Percentiles rank a stretch among this genome's conserved stretches.
Evolutionary conservation across 37 sponge, comb jelly and placozoan genomes (phyloP).

Genomic region (Trichoplax adhaerens): DNA sequence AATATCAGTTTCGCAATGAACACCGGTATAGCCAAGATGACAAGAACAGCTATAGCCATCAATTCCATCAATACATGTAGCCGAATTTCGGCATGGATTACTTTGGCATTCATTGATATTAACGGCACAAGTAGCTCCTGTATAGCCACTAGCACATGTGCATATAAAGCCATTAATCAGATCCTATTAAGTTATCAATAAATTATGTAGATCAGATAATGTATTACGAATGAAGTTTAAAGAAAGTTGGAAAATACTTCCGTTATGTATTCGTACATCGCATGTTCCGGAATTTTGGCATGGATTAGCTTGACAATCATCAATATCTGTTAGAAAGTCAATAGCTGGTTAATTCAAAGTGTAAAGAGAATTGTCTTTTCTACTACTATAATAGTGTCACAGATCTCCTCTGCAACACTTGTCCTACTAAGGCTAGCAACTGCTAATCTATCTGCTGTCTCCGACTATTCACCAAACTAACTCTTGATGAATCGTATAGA

Average conservation of each 20-base stretch:
- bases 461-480: too few relatives aligned
- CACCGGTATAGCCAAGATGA: slow-evolving; percentile 18
- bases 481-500: too few relatives aligned
- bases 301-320: slow-evolving; percentile 16
- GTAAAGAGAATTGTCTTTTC: too few relatives aligned
- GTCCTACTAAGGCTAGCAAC: too few relatives aligned
- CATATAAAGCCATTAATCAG: slow-evolving; percentile 1
- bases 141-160: slow-evolving; percentile 1
- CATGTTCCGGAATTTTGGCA: slow-evolving; percentile 7
- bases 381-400: too few relatives aligned
- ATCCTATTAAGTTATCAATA: background rate
- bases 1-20: slow-evolving; percentile 12
- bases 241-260: too few relatives aligned
- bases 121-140: slow-evolving; percentile 18
- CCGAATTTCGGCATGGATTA: slow-evolving; percentile 22
- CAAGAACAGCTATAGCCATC: slow-evolving; percentile 18
- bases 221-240: too few relatives aligned
- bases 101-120: slow-evolving; percentile 40
- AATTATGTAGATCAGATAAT: too few relatives aligned
- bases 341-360: too few relatives aligned
- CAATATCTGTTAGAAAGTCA: background rate
- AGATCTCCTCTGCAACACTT: too few relatives aligned
- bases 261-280: too few relatives aligned
- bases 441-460: too few relatives aligned
- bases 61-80: slow-evolving; percentile 22